Conservation (phyloP, 1,140 invertebrate genomes). For the Drosophila ercepeae region DNA sequence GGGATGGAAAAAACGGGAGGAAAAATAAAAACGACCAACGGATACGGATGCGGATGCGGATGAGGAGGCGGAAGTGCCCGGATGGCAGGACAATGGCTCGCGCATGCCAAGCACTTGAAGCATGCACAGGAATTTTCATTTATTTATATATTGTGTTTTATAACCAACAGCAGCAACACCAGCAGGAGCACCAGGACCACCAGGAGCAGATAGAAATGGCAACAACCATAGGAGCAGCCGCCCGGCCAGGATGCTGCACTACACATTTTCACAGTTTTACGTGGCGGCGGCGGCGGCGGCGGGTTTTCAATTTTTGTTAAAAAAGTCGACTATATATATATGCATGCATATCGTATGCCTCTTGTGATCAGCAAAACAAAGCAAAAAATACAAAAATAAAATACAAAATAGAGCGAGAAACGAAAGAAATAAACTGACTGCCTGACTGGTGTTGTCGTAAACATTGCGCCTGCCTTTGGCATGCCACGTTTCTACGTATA, state of each 20-base stretch:
- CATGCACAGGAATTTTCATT: constrained; percentile 81
- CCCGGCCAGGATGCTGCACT: constrained; percentile 11
- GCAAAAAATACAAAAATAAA: constrained; percentile 5
- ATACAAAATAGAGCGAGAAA: constrained; percentile 26
- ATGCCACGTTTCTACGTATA: constrained; percentile 60
- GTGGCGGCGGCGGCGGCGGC: constrained; percentile 53
- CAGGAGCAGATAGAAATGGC: constrained; percentile 15
- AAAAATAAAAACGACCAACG: constrained; percentile 56
- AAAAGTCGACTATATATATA: constrained; percentile 58
- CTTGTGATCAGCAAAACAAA: constrained; percentile 45
- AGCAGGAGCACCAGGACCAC: constrained; percentile 10
- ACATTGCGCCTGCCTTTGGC: constrained; percentile 71
- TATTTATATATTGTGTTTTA: constrained; percentile 82
- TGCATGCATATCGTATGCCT: constrained; percentile 29
- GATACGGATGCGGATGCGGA: constrained; percentile 46
- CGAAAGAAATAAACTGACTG: constrained; percentile 74
- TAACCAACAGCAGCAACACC: constrained; percentile 48
- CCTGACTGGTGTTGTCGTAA: constrained; percentile 71
- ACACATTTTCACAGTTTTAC: constrained; percentile 69
- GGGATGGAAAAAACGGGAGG: constrained; percentile 2
- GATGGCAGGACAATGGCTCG: constrained; percentile 74
- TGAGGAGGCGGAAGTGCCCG: constrained; percentile 56
- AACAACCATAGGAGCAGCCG: constrained; percentile 12
- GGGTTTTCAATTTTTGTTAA: constrained; percentile 74
- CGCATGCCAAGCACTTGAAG: constrained; percentile 79